phyloP scores from a whole-genome alignment of 2,888 invertebrate genomes.

The Parnassius mnemosyne region DNA sequence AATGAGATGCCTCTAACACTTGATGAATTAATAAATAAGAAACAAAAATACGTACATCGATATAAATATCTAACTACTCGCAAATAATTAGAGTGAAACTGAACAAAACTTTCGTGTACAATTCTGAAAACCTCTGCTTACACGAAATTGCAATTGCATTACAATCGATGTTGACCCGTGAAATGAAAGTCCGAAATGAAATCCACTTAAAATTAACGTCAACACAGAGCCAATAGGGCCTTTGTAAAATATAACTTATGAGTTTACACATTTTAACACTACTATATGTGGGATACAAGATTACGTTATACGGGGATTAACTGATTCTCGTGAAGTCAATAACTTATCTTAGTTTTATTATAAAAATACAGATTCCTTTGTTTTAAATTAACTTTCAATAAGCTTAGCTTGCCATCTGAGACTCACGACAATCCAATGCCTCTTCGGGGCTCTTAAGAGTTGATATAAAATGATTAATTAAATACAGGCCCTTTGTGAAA shows the following conservation, averaged over 20 bases:
- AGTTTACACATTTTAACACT: slow-evolving; percentile 37
- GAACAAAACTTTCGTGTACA: too few relatives aligned
- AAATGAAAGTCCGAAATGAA: slow-evolving; percentile 34
- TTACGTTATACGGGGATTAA: slow-evolving; percentile 51
- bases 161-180: slow-evolving; percentile 29
- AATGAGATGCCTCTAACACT: too few relatives aligned
- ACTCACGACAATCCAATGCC: slow-evolving; percentile 65
- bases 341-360: slow-evolving; percentile 63
- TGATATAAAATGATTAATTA: slow-evolving; percentile 31
- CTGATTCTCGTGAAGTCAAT: slow-evolving; percentile 42
- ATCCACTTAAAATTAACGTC: slow-evolving; percentile 55
- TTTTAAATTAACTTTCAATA: slow-evolving; percentile 67
- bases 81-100: too few relatives aligned
- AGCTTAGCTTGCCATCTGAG: slow-evolving; percentile 74
- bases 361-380: slow-evolving; percentile 77
- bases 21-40: too few relatives aligned
- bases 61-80: too few relatives aligned
- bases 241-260: slow-evolving; percentile 44
- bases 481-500: slow-evolving; percentile 26
- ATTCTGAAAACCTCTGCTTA: too few relatives aligned
- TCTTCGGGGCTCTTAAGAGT: slow-evolving; percentile 58
- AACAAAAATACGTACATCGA: too few relatives aligned
- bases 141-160: too few relatives aligned
- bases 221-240: slow-evolving; percentile 59
- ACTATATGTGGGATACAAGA: slow-evolving; percentile 50